Percentiles rank a stretch among this genome's conserved stretches.
These are phyloP conservation scores for Propithecus coquereli DNA, from an alignment of 2,113 vertebrate genomes.

Conservation along the genomic window DNA sequence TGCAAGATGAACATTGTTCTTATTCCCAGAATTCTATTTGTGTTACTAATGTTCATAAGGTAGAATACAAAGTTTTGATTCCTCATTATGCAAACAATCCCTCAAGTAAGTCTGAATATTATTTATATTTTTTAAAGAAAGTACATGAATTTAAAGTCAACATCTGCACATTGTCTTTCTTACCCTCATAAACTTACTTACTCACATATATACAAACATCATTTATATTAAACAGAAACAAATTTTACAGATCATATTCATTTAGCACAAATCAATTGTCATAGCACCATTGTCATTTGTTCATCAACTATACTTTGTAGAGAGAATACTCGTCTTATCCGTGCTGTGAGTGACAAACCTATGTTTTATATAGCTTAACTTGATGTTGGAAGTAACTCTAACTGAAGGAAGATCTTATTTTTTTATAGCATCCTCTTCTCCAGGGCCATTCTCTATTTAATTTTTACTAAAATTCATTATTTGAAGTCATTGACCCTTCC, in stretches of 20 bases:
- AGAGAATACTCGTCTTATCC: background rate
- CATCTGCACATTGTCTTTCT: background rate
- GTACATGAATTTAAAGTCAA: conserved; percentile 30
- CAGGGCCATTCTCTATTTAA: background rate
- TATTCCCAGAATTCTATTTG: conserved; percentile 6
- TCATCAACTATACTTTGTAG: background rate
- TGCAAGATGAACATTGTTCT: background rate
- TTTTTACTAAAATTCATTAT: background rate
- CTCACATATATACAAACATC: background rate
- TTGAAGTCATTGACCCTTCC: background rate
- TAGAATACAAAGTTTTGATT: background rate
- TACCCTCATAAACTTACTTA: background rate
- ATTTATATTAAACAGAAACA: background rate
- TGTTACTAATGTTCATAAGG: background rate
- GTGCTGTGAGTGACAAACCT: background rate
- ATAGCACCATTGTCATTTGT: background rate
- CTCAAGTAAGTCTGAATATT: background rate
- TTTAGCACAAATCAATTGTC: background rate
- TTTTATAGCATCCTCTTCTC: background rate
- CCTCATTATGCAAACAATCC: background rate
- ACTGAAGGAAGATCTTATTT: background rate
- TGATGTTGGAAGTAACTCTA: background rate
- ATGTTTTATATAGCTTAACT: background rate
- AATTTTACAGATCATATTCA: background rate
- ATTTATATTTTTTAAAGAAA: background rate